These are phyloP conservation scores for Andrena bucephala DNA, from an alignment of 2,888 invertebrate species.

Conservation along the genomic window DNA sequence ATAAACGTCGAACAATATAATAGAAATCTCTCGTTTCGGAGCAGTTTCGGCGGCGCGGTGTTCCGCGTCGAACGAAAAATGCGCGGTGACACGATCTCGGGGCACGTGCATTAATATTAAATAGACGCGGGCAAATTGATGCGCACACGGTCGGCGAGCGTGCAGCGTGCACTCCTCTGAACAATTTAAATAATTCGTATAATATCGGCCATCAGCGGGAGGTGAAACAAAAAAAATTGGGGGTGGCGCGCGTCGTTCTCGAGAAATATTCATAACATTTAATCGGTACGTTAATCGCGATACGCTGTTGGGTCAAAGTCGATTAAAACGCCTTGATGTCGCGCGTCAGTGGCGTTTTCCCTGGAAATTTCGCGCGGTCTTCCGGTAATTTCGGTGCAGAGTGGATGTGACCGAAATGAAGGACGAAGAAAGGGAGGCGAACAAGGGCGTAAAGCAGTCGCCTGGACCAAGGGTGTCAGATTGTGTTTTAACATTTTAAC, in stretches of 20 bases:
- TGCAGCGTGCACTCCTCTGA: constrained; percentile 3
- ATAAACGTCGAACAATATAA: constrained; percentile 37
- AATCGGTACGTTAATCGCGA: constrained; percentile 27
- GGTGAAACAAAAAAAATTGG: neutral
- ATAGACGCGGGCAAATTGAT: constrained; percentile 21
- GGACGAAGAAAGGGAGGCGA: neutral
- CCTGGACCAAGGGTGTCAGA: constrained; percentile 1
- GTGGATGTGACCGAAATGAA: neutral
- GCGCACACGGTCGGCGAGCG: neutral
- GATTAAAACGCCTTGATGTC: constrained; percentile 34
- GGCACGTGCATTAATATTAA: constrained; percentile 41
- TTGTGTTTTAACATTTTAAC: constrained; percentile 26
- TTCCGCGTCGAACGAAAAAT: constrained; percentile 15
- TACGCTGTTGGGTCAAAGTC: neutral
- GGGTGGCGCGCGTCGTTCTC: neutral
- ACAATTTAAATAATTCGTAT: constrained; percentile 44
- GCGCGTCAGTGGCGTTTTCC: neutral
- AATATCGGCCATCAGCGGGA: neutral
- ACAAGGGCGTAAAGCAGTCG: neutral
- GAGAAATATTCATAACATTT: constrained; percentile 42
- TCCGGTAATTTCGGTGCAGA: neutral
- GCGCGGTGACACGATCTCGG: constrained; percentile 29
- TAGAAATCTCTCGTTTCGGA: constrained; percentile 18
- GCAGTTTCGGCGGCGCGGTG: neutral
- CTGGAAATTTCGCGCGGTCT: constrained; percentile 10